Conservation (phyloP, 1,140 invertebrate species). For the Rhagoletis zephyria region DNA sequence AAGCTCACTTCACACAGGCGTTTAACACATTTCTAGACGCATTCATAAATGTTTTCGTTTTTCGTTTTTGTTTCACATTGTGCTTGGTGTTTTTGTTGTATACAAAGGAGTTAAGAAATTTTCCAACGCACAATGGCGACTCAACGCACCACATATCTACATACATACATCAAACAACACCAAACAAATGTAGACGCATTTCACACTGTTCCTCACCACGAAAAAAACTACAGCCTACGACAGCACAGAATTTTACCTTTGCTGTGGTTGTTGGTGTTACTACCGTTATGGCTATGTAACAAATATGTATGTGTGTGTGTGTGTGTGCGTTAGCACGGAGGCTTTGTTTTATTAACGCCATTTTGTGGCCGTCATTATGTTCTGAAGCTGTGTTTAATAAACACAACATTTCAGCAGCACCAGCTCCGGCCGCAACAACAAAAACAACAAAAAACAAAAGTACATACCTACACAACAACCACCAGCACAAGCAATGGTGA, state of each 20-base stretch:
- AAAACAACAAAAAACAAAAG: constrained; percentile 17
- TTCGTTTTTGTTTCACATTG: neutral
- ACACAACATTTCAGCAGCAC: constrained; percentile 31
- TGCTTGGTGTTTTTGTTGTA: neutral
- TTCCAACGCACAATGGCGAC: neutral
- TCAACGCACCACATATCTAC: neutral
- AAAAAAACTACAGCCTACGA: neutral
- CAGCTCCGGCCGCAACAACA: constrained; percentile 45
- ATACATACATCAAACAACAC: neutral
- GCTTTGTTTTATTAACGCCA: constrained; percentile 56
- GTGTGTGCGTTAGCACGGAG: neutral
- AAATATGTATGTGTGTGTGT: neutral
- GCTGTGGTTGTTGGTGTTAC: neutral
- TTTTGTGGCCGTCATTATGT: constrained; percentile 52
- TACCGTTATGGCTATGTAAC: neutral
- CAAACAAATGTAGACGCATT: neutral
- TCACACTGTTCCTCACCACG: neutral
- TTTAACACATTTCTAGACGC: neutral
- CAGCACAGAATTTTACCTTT: neutral
- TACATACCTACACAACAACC: neutral
- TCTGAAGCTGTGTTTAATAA: constrained; percentile 53
- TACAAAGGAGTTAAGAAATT: neutral
- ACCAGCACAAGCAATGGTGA: neutral
- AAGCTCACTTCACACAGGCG: neutral
- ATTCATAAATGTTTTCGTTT: neutral